Base-by-base conservation (phyloP, 2,888 invertebrate species). In the Lycophotia porphyrea region DNA sequence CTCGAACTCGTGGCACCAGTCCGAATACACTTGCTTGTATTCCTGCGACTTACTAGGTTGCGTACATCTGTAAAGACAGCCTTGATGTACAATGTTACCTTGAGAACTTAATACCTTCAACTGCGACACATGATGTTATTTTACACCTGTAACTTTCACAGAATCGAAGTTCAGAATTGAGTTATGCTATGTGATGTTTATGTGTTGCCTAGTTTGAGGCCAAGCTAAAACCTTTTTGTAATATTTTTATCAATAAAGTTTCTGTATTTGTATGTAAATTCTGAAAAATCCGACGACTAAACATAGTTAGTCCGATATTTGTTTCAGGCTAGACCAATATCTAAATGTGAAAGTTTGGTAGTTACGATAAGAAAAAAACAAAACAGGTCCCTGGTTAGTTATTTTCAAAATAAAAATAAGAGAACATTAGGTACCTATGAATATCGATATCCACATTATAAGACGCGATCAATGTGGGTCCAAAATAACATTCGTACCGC, bases 1-100 rank as follows among this genome's bases (percentile, higher is more conserved):
- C 91, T 98, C 97, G 90, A 97, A 97, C 93, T 97, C 97, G 88
- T 97, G 97, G 90, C 98, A 98, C 98, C 98, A 98, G 89, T 98
- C 97, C 13, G 97, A 97, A 92, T 97, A 97, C 78, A 97, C 97
- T 89, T 97, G 97, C 91, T 97, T 97, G 90, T 97, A 97, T 87
- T 97, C 97, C 80, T 97, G 96, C 13, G 97, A 95, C 88, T 97
- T 97, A 86, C 96, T 96, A 13, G 97, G 97, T 85, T 97, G 97
- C 52, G 96, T 95, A 93, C 97, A 97, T 88, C 97, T 96, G 89
- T 61, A 91, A 91, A 34, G 68, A 88, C 74, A 72, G 24, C 4
- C 42, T 47, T n/a, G 13, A n/a, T 63, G 34, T 36, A 68, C 4
- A 39, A 39, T 55, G 34, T 52, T 44, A 49, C 31, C 36, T 68